Percentiles rank a stretch among this genome's conserved stretches.
These are phyloP conservation scores for Actinostola sp. DNA, from an alignment of 92 coral and sea anemone genomes.

Conservation along the genomic window DNA sequence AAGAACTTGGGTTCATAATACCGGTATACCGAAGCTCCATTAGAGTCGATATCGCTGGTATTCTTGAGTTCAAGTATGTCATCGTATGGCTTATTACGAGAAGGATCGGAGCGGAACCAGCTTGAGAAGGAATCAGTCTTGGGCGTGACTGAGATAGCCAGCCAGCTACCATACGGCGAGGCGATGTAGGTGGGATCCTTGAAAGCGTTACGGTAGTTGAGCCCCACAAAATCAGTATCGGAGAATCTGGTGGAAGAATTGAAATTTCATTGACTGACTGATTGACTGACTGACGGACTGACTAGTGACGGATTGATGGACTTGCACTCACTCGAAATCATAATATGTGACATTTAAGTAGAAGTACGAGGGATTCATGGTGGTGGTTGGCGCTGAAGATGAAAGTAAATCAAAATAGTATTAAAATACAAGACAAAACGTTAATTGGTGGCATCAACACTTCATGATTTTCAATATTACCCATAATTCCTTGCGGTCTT, in stretches of 20 bases:
- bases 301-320: no score
- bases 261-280: background rate
- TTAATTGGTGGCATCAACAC: no score
- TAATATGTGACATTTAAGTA: slow-evolving; percentile 84
- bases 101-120: slow-evolving; percentile 75
- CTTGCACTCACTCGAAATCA: slow-evolving; percentile 91
- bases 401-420: background rate
- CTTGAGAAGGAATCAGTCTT: slow-evolving; percentile 60
- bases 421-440: background rate
- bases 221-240: slow-evolving; percentile 77
- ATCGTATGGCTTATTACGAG: slow-evolving; percentile 62
- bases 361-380: slow-evolving; percentile 69
- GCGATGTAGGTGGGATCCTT: slow-evolving; percentile 72
- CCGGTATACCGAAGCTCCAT: slow-evolving; percentile 69
- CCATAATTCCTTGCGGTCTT: no score
- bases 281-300: background rate
- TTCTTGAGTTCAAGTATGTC: slow-evolving; percentile 63
- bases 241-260: slow-evolving; percentile 57
- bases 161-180: slow-evolving; percentile 95
- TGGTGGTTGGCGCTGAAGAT: slow-evolving; percentile 71
- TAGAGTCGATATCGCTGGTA: slow-evolving; percentile 66
- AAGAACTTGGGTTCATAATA: slow-evolving; percentile 71
- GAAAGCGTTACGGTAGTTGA: slow-evolving; percentile 51
- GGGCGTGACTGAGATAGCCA: slow-evolving; percentile 64
- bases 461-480: no score